Percentiles rank a stretch among this genome's conserved stretches.
Evolutionary conservation across 1,140 invertebrate genomes (phyloP).

Genomic region (Fopius arisanus): DNA sequence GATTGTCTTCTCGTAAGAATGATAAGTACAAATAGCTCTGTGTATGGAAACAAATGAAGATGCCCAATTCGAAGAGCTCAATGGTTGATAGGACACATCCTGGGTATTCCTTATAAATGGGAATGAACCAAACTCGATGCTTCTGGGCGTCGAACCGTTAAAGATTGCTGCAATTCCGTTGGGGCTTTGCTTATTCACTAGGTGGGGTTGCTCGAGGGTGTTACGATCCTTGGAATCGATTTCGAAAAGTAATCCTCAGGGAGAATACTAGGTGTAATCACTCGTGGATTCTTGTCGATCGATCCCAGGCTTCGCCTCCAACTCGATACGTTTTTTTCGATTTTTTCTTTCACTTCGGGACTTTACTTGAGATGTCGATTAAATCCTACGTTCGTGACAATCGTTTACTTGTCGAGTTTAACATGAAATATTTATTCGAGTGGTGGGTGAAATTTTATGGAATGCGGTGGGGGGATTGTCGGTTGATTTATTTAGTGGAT

Average conservation of each 20-base stretch:
- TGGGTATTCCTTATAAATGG: neutral
- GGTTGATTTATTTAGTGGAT: neutral
- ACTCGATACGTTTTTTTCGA: neutral
- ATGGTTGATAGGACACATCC: neutral
- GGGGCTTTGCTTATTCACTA: constrained; percentile 26
- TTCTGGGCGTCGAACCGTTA: constrained; percentile 25
- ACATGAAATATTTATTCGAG: neutral
- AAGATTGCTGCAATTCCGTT: constrained; percentile 33
- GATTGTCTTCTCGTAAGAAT: constrained; percentile 73
- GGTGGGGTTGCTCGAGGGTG: neutral
- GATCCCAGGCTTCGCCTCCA: neutral
- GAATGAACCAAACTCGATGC: neutral
- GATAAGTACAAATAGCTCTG: constrained; percentile 1
- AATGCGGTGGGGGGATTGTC: neutral
- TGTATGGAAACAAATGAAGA: neutral
- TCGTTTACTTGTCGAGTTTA: neutral
- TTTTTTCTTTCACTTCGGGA: neutral
- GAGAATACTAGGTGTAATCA: constrained; percentile 25
- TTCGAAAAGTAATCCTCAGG: constrained; percentile 27
- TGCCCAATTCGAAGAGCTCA: neutral
- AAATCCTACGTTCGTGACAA: neutral
- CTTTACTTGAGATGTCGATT: neutral
- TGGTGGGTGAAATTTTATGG: neutral
- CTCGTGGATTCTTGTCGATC: constrained; percentile 29
- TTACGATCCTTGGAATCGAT: constrained; percentile 30